phyloP scores from a whole-genome alignment of 1,140 invertebrate species.

The Pogonomyrmex californicus region DNA sequence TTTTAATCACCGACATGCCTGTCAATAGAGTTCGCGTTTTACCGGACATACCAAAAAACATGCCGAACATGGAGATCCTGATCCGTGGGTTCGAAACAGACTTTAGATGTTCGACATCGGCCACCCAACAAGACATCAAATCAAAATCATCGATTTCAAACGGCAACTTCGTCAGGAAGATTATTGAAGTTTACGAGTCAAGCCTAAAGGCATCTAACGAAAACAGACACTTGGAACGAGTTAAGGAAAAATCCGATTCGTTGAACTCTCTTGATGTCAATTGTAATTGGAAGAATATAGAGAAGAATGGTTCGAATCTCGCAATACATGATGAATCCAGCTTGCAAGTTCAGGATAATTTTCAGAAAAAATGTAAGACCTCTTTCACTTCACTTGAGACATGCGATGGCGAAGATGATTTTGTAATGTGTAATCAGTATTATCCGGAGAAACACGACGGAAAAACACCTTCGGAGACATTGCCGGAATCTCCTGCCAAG shows the following conservation, averaged over 20 bases:
- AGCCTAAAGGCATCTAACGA: constrained; percentile 49
- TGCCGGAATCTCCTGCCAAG: not conserved
- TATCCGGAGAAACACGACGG: not conserved
- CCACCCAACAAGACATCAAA: not conserved
- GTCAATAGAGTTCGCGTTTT: constrained; percentile 3
- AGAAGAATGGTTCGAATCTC: not conserved
- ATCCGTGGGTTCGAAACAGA: constrained; percentile 73
- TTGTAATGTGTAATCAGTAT: not conserved
- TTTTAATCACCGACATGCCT: not conserved
- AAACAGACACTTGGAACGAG: not conserved
- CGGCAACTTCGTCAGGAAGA: constrained; percentile 77
- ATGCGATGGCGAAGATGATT: not conserved
- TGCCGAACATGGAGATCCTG: constrained; percentile 67
- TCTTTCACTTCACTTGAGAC: not conserved
- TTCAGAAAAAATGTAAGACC: not conserved
- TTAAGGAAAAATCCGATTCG: not conserved
- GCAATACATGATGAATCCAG: not conserved
- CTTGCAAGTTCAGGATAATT: not conserved
- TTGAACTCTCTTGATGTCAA: not conserved
- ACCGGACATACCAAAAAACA: not conserved
- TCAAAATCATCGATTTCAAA: not conserved
- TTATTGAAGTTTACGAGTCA: constrained; percentile 77
- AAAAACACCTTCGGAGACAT: not conserved
- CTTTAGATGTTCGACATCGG: constrained; percentile 61
- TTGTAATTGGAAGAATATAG: no score